These are phyloP conservation scores for Pseudopodoces humilis DNA, from an alignment of 2,113 vertebrate genomes.

Conservation along the genomic window DNA sequence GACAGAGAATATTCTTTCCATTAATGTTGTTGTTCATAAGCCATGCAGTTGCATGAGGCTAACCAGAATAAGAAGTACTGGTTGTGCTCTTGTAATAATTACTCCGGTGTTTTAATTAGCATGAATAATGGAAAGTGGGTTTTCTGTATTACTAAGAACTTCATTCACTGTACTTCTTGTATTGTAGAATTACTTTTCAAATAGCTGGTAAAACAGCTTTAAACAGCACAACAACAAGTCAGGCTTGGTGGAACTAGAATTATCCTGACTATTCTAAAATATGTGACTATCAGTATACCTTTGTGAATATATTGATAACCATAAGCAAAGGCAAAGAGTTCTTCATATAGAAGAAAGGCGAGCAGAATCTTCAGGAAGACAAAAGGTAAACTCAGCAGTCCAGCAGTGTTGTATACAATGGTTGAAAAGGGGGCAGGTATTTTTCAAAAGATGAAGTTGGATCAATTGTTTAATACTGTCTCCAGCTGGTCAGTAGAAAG, in stretches of 20 bases:
- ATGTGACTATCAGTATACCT: not conserved
- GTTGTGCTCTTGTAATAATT: not conserved
- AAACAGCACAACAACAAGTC: not conserved
- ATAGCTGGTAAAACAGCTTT: not conserved
- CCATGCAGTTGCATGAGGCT: not conserved
- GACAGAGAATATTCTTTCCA: not conserved
- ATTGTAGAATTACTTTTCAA: not conserved
- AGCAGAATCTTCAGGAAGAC: not conserved
- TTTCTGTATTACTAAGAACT: not conserved
- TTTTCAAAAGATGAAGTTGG: not conserved
- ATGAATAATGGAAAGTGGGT: not conserved
- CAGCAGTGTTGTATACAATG: not conserved
- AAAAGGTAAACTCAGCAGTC: not conserved
- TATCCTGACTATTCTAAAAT: not conserved
- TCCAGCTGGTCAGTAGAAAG: not conserved
- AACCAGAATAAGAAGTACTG: not conserved
- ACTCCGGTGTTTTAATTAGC: not conserved
- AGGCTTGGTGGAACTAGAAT: not conserved
- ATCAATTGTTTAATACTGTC: not conserved
- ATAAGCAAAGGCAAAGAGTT: not conserved
- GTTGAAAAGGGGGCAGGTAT: not conserved
- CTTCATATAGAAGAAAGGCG: not conserved
- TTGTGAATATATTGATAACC: not conserved
- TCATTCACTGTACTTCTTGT: not conserved
- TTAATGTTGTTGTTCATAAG: not conserved